Percentiles rank a stretch among this genome's conserved stretches.
Conservation (phyloP, 2,797 vertebrate genomes). For the Protosalanx chinensis region DNA sequence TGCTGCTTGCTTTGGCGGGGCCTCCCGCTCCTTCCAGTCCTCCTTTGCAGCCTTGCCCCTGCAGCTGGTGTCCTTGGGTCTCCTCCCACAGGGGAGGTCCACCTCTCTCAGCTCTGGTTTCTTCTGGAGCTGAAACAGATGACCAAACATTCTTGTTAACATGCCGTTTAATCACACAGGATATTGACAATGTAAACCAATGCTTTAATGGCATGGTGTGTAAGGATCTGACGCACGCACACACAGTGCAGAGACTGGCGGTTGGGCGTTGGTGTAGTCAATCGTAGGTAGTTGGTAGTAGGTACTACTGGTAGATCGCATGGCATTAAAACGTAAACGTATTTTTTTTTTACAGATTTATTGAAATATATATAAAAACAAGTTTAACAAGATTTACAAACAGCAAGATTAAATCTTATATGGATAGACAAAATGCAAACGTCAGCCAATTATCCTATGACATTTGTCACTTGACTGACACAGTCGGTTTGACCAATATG, state of each 20-base stretch:
- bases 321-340: too few relatives aligned
- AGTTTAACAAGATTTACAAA: too few relatives aligned
- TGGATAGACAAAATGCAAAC: too few relatives aligned
- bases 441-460: too few relatives aligned
- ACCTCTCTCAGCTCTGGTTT: constrained; percentile 89
- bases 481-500: too few relatives aligned
- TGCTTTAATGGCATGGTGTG: constrained; percentile 6
- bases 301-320: too few relatives aligned
- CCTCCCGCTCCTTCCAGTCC: constrained; percentile 90
- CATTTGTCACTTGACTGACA: too few relatives aligned
- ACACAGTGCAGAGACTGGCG: neutral
- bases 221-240: neutral
- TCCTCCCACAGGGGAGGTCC: constrained; percentile 86
- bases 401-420: too few relatives aligned
- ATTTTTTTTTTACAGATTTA: too few relatives aligned
- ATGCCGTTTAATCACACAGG: constrained; percentile 49
- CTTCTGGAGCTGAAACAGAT: constrained; percentile 77
- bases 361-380: too few relatives aligned
- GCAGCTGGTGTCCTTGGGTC: constrained; percentile 84
- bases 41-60: constrained; percentile 91
- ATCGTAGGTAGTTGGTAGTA: too few relatives aligned
- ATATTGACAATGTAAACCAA: constrained; percentile 56
- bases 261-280: neutral
- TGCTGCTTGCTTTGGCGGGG: constrained; percentile 81
- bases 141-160: constrained; percentile 20